Percentiles rank a stretch among this genome's conserved stretches.
These are phyloP conservation scores for Aphodius granarius DNA, from an alignment of 2,888 invertebrate genomes.

Conservation along the genomic window DNA sequence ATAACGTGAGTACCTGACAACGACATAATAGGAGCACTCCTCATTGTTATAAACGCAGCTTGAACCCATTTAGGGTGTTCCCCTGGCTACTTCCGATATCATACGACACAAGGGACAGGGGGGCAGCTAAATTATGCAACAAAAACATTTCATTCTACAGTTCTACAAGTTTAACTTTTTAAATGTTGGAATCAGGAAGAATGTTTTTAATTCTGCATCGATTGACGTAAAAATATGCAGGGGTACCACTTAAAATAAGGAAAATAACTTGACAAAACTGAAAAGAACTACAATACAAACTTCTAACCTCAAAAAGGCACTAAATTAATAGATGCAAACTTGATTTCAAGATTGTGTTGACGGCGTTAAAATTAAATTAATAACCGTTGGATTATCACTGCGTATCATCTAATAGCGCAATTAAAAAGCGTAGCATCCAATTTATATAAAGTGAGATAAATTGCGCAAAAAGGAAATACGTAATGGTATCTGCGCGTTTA, in stretches of 20 bases:
- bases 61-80: neutral
- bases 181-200: too few species aligned
- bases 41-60: neutral
- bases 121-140: neutral
- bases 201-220: too few species aligned
- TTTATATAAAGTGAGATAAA: neutral
- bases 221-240: too few species aligned
- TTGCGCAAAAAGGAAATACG: neutral
- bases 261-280: too few species aligned
- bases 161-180: too few species aligned
- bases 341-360: neutral
- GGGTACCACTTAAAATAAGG: too few species aligned
- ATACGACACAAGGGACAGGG: neutral
- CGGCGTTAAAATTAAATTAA: neutral
- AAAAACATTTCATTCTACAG: neutral
- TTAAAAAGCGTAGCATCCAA: neutral
- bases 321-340: too few species aligned
- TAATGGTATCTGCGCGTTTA: neutral
- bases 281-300: too few species aligned
- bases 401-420: neutral
- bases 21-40: neutral
- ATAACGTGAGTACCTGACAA: neutral
- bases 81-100: neutral
- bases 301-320: too few species aligned
- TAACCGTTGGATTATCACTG: neutral